Conservation (phyloP, 2,888 invertebrate species). For the Drosophila neonasuta region DNA sequence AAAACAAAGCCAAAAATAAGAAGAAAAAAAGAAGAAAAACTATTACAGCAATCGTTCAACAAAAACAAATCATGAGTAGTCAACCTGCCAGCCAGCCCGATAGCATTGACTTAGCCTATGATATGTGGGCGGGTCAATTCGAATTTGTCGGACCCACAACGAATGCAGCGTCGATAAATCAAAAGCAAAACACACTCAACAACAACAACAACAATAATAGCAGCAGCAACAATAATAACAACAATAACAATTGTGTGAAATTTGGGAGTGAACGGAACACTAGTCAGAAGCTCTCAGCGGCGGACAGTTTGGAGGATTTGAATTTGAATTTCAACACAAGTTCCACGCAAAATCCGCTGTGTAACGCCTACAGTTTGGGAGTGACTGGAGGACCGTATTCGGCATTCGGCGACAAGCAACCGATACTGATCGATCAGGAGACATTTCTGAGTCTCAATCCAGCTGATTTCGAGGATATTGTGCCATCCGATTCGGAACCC, state of each 20-base stretch:
- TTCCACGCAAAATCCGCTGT: conserved; percentile 67
- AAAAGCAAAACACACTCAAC: conserved; percentile 45
- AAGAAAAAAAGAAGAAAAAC: conserved; percentile 27
- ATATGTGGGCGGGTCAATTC: conserved; percentile 95
- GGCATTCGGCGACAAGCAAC: conserved; percentile 77
- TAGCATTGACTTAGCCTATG: conserved; percentile 89
- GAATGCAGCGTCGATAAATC: conserved; percentile 48
- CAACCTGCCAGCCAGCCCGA: conserved; percentile 83
- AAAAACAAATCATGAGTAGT: conserved; percentile 79
- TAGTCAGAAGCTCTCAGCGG: conserved; percentile 75
- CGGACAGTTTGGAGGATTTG: conserved; percentile 81
- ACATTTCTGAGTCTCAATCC: conserved; percentile 82
- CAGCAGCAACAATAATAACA: conserved; percentile 53
- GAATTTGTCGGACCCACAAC: conserved; percentile 87
- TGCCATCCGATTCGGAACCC: conserved; percentile 79
- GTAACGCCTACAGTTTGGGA: conserved; percentile 72
- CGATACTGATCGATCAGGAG: conserved; percentile 82
- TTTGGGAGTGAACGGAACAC: conserved; percentile 74
- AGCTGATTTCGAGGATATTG: conserved; percentile 81
- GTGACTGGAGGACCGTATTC: conserved; percentile 53
- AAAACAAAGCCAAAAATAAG: conserved; percentile 34
- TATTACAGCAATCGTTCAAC: conserved; percentile 6
- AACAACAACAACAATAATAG: conserved; percentile 53
- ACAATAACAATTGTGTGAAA: conserved; percentile 56
- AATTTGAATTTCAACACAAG: conserved; percentile 79